A percentile compares a stretch with the other conserved stretches of the same genome.
Evolutionary conservation across 1,140 invertebrate genomes (phyloP).

Genomic region (Drosophila tsacasi): DNA sequence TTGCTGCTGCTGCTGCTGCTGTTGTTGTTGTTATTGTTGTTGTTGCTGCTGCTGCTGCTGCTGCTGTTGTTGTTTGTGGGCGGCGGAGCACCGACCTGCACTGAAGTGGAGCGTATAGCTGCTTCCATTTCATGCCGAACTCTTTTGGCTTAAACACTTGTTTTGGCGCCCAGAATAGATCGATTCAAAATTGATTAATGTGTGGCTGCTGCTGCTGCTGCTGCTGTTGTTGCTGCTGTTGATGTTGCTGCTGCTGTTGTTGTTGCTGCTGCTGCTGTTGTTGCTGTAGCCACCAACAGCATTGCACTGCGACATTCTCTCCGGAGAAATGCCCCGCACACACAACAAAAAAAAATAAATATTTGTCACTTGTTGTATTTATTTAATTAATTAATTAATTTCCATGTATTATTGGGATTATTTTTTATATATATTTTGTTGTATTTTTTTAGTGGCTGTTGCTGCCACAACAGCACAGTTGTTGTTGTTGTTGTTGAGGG

Average conservation of each 20-base stretch:
- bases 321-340: conserved; percentile 32
- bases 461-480: conserved; percentile 33
- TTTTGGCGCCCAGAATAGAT: conserved; percentile 72
- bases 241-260: conserved; percentile 38
- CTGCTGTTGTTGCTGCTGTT: conserved; percentile 19
- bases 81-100: conserved; percentile 85
- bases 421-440: too few relatives aligned
- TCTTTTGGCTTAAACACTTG: conserved; percentile 83
- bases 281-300: conserved; percentile 55
- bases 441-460: conserved; percentile 13
- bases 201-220: conserved; percentile 40
- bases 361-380: conserved; percentile 5
- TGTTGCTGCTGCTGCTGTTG: conserved; percentile 26
- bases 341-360: conserved; percentile 23
- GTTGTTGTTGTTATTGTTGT: conserved; percentile 43
- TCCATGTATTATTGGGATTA: conserved; percentile 1
- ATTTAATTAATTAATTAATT: not conserved
- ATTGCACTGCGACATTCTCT: conserved; percentile 75
- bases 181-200: conserved; percentile 26
- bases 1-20: conserved; percentile 47
- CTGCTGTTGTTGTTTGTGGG: conserved; percentile 77
- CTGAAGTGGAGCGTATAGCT: conserved; percentile 85
- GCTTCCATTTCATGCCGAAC: conserved; percentile 86
- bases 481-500: conserved; percentile 1
- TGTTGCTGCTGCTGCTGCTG: conserved; percentile 62